These are phyloP conservation scores for Macquaria australasica DNA, from an alignment of 2,113 vertebrate species.

Conservation along the genomic window DNA sequence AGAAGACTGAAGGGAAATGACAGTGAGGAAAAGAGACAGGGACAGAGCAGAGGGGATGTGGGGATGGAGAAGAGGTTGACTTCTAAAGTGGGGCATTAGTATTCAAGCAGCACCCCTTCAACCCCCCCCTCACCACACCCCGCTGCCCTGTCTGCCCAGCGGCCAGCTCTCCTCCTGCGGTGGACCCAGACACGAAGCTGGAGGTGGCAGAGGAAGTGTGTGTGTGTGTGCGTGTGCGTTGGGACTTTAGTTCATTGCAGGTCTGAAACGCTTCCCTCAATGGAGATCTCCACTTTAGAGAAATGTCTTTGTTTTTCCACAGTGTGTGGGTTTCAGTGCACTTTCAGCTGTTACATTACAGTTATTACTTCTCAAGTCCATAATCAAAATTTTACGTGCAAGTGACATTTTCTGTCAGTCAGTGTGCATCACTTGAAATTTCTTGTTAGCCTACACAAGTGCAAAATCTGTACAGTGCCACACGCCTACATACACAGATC, in stretches of 20 bases:
- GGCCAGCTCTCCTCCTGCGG: conserved; percentile 59
- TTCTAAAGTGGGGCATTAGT: conserved; percentile 92
- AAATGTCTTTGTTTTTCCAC: conserved; percentile 28
- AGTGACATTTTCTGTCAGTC: conserved; percentile 48
- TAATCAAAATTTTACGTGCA: conserved; percentile 12
- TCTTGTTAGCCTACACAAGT: conserved; percentile 44
- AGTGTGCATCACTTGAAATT: conserved; percentile 33
- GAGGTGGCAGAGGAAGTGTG: conserved; percentile 48
- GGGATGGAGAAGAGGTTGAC: conserved; percentile 85
- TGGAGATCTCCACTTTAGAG: conserved; percentile 56
- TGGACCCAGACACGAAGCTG: conserved; percentile 57
- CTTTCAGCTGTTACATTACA: conserved; percentile 31
- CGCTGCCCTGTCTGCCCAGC: conserved; percentile 71
- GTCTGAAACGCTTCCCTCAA: conserved; percentile 53
- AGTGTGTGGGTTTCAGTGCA: conserved; percentile 31
- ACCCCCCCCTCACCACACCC: conserved; percentile 61
- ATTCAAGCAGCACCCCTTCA: conserved; percentile 82
- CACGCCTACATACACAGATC: conserved; percentile 41
- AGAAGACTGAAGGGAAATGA: conserved; percentile 46
- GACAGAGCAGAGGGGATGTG: conserved; percentile 61
- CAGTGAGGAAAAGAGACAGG: conserved; percentile 38
- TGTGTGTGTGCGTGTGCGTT: conserved; percentile 22
- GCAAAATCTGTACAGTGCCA: conserved; percentile 28
- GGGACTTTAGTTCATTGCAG: conserved; percentile 46
- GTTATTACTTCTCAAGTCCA: conserved; percentile 19